A percentile compares a stretch with the other conserved stretches of the same genome.
Conservation (phyloP, 2,113 vertebrate species). For the Indicator maculatus region DNA sequence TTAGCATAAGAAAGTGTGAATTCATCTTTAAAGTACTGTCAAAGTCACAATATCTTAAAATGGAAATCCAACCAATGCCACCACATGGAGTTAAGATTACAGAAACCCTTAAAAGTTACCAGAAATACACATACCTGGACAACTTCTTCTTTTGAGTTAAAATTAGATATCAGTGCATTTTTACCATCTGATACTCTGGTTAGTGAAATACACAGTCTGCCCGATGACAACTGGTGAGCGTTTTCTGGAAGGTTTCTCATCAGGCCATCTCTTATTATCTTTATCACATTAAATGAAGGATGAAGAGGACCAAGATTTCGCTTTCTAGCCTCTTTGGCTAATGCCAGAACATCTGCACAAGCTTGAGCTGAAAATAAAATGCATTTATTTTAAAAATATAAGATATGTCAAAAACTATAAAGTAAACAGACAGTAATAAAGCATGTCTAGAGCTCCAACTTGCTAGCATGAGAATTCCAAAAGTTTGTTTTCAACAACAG, state of each 20-base stretch:
- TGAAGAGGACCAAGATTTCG: slow-evolving; percentile 86
- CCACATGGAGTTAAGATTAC: neutral
- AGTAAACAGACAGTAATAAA: neutral
- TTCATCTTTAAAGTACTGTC: neutral
- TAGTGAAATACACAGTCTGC: slow-evolving; percentile 84
- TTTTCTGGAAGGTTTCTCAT: slow-evolving; percentile 81
- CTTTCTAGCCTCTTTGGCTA: slow-evolving; percentile 80
- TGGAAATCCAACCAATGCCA: neutral
- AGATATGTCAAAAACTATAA: neutral
- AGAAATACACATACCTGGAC: slow-evolving; percentile 81
- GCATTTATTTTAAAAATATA: neutral
- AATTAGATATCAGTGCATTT: slow-evolving; percentile 89
- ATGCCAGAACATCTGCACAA: slow-evolving; percentile 67
- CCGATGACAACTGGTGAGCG: slow-evolving; percentile 77
- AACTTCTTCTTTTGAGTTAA: slow-evolving; percentile 90
- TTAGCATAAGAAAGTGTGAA: neutral
- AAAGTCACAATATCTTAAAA: neutral
- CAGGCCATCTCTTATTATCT: slow-evolving; percentile 77
- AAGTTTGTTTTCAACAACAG: neutral
- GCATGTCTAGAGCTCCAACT: neutral
- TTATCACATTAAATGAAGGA: slow-evolving; percentile 84
- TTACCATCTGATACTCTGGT: slow-evolving; percentile 89
- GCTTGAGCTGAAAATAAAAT: slow-evolving; percentile 59
- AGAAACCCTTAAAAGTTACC: neutral
- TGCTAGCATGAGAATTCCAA: neutral